phyloP scores from a whole-genome alignment of 2,888 invertebrate species.

The Polylopha cassiicola region DNA sequence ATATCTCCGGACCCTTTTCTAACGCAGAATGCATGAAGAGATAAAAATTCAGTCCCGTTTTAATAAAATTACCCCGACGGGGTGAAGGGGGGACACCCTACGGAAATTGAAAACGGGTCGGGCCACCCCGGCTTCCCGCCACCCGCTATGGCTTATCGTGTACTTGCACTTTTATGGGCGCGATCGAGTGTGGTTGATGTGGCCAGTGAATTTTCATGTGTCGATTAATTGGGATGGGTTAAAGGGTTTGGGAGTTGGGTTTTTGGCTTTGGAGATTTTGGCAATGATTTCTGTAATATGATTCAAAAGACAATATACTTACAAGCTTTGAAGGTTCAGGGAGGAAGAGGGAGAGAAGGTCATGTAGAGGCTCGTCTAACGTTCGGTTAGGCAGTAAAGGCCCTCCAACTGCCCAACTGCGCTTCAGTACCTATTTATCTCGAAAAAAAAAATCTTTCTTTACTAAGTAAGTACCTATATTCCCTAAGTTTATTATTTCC shows the following conservation, averaged over 20 bases:
- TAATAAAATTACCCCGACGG: conserved; percentile 66
- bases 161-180: conserved; percentile 50
- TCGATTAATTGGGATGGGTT: conserved; percentile 16
- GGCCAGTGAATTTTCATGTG: conserved; percentile 32
- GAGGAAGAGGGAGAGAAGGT: too few species aligned
- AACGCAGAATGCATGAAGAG: conserved; percentile 49
- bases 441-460: too few species aligned
- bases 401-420: too few species aligned
- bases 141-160: conserved; percentile 56
- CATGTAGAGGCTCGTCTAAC: too few species aligned
- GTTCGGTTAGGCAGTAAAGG: too few species aligned
- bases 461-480: too few species aligned
- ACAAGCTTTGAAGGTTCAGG: too few species aligned
- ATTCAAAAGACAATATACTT: not conserved
- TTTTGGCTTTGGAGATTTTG: not conserved
- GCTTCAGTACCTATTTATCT: too few species aligned
- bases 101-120: conserved; percentile 69
- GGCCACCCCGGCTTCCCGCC: conserved; percentile 41
- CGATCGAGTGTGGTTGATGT: conserved; percentile 44
- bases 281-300: not conserved
- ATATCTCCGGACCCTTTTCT: conserved; percentile 38
- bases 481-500: too few species aligned
- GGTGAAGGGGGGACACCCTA: conserved; percentile 33
- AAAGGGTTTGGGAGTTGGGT: conserved; percentile 1
- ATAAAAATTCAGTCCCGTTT: conserved; percentile 67